A percentile compares a stretch with the other conserved stretches of the same genome.
phyloP scores from a whole-genome alignment of 2,888 invertebrate species.

The Merodon equestris region DNA sequence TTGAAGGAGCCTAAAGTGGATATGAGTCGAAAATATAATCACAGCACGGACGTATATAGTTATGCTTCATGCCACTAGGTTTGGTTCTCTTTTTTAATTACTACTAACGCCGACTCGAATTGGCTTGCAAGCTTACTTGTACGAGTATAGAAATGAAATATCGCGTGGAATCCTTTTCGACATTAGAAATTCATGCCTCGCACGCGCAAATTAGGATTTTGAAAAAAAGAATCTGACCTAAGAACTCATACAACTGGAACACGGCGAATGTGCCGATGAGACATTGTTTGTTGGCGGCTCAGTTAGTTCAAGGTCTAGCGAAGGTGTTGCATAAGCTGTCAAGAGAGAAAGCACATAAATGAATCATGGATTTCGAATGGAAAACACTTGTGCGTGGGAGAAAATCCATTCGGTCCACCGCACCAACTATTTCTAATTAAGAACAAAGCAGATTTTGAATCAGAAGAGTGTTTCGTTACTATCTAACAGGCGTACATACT shows the following conservation, averaged over 20 bases:
- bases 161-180: too few species aligned
- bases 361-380: slow-evolving; percentile 36
- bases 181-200: too few species aligned
- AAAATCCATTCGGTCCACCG: slow-evolving; percentile 40
- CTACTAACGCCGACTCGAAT: slow-evolving; percentile 35
- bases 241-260: neutral
- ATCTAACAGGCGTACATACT: too few species aligned
- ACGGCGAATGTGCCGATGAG: too few species aligned
- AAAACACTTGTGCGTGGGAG: slow-evolving; percentile 13
- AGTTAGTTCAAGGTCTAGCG: slow-evolving; percentile 56
- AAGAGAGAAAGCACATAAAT: slow-evolving; percentile 15
- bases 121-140: slow-evolving; percentile 41
- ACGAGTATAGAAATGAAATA: too few species aligned
- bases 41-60: neutral
- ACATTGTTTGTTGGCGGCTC: neutral
- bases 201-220: slow-evolving; percentile 9
- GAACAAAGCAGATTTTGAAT: slow-evolving; percentile 39
- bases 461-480: slow-evolving; percentile 2
- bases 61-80: slow-evolving; percentile 31
- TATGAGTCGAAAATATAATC: neutral
- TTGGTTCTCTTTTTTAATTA: slow-evolving; percentile 67
- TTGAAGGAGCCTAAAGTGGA: neutral
- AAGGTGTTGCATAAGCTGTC: slow-evolving; percentile 31
- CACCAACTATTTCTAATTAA: slow-evolving; percentile 58
- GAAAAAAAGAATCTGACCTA: neutral